Base-by-base conservation (phyloP, 2,113 vertebrate genomes). In the Bubalus kerabau region DNA sequence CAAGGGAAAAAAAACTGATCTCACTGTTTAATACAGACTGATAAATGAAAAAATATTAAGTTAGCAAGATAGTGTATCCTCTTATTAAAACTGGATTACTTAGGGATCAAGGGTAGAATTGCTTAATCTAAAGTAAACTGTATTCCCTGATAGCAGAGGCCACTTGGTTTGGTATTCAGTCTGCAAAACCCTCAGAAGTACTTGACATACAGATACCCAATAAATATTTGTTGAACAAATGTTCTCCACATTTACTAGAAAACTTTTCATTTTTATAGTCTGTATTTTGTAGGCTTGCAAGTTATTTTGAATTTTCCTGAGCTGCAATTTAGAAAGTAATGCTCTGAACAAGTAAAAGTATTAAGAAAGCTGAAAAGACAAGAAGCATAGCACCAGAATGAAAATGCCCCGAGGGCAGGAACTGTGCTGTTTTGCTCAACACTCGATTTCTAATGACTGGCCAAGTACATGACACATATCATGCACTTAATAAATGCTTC, bases 71-170 rank as follows among this genome's bases (percentile, higher is more conserved):
- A 92, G 32, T 40, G 26, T 57, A 64, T 57, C 46, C 83, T 62
- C 76, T 91, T 57, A 91, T 74, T 17, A 76, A 94, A 93, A 94
- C 8, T 59, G 59, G 16, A 56, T 91, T 56, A 36, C 40, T 59
- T 64, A 95, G 19, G 54, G n/a, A 62, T 83, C 21, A 57, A 87
- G 2, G 52, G 43, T 62, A 40, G 43, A 93, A 89, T 11, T 86
- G 60, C 52, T 96, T 86, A 56, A 90, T 80, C 95, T 86, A 81
- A 94, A 94, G 60, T 43, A 71, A 95, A 95, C 32, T 17, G 13
- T 43, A 54, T 4, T 57, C 67, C 50, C 60, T 74, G 26, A 43
- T n/a, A 59, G 40, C 14, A 62, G 59, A 57, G 26, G 43, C 48
- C 21, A 43, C n/a, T 36, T n/a, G 62, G 16, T 52, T 84, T 54